Evolutionary conservation across 2,797 vertebrate species (phyloP).

Genomic region (Intellagama lesueurii): DNA sequence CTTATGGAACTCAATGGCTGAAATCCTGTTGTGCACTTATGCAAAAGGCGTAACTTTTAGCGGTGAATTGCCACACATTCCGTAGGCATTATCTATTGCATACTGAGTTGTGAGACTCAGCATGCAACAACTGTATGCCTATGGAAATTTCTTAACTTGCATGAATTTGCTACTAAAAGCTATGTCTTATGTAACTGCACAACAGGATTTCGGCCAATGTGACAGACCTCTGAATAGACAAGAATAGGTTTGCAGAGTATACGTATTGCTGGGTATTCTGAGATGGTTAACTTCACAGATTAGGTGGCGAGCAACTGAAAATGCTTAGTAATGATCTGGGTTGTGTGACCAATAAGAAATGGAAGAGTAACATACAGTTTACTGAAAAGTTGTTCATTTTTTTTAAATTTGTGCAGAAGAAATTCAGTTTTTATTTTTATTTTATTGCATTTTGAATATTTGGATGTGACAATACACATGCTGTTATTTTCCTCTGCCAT

Average conservation of each 20-base stretch:
- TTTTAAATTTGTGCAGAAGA: background rate
- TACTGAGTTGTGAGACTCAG: too few relatives aligned
- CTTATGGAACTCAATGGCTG: background rate
- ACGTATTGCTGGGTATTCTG: background rate
- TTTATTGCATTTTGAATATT: slow-evolving; percentile 18
- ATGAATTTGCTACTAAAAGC: too few relatives aligned
- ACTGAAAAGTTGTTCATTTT: slow-evolving; percentile 15
- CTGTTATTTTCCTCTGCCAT: slow-evolving; percentile 39
- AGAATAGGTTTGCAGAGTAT: background rate
- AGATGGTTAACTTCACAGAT: background rate
- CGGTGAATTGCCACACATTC: too few relatives aligned
- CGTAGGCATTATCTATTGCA: too few relatives aligned
- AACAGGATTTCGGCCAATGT: too few relatives aligned
- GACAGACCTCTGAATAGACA: background rate
- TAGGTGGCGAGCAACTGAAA: slow-evolving; percentile 2
- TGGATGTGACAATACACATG: slow-evolving; percentile 43
- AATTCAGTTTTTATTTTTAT: background rate
- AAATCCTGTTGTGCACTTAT: too few relatives aligned
- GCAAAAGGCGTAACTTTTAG: too few relatives aligned
- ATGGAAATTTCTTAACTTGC: too few relatives aligned
- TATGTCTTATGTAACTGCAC: too few relatives aligned
- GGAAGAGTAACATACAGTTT: slow-evolving; percentile 33
- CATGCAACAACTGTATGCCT: too few relatives aligned
- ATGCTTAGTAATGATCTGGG: slow-evolving; percentile 12
- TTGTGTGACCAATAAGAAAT: slow-evolving; percentile 34